Evolutionary conservation across 2,797 vertebrate genomes (phyloP).

Genomic region (Ptychadena robeensis): DNA sequence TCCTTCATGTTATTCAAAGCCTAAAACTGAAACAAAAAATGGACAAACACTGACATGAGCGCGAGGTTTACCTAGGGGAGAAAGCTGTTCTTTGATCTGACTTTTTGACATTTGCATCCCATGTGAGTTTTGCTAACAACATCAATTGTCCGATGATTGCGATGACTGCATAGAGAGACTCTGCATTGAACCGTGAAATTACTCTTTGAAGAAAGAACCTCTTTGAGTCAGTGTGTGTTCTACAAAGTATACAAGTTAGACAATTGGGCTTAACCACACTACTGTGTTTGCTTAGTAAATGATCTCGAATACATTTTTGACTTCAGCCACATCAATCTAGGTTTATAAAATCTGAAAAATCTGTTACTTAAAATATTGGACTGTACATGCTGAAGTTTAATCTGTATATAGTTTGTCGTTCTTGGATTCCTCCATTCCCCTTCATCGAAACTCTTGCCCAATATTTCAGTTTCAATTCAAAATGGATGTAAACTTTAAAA

Average conservation of each 20-base stretch:
- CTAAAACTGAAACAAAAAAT: neutral
- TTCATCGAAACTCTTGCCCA: too few relatives aligned
- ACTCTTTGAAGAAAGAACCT: neutral
- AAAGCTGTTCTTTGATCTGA: neutral
- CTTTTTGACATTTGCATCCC: conserved; percentile 5
- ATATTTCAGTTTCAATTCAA: too few relatives aligned
- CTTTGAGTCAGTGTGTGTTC: neutral
- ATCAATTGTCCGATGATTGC: conserved; percentile 2
- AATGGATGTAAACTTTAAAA: too few relatives aligned
- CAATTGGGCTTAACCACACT: conserved; percentile 1
- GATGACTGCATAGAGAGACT: neutral
- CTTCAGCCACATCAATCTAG: conserved; percentile 3
- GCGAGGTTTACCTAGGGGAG: neutral
- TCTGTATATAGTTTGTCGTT: too few relatives aligned
- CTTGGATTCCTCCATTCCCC: too few relatives aligned
- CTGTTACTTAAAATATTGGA: neutral
- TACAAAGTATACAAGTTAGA: neutral
- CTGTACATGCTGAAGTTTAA: neutral
- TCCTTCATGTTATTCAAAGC: neutral
- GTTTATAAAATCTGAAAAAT: neutral
- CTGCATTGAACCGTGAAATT: neutral
- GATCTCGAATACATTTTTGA: neutral
- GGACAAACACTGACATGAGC: neutral
- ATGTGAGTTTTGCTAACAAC: neutral
- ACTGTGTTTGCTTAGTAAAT: conserved; percentile 11